A percentile compares a stretch with the other conserved stretches of the same genome.
These are phyloP conservation scores for Nemopilema nomurai DNA, from an alignment of 30 jellyfish, hydroid and myxozoan genomes.

Conservation along the genomic window DNA sequence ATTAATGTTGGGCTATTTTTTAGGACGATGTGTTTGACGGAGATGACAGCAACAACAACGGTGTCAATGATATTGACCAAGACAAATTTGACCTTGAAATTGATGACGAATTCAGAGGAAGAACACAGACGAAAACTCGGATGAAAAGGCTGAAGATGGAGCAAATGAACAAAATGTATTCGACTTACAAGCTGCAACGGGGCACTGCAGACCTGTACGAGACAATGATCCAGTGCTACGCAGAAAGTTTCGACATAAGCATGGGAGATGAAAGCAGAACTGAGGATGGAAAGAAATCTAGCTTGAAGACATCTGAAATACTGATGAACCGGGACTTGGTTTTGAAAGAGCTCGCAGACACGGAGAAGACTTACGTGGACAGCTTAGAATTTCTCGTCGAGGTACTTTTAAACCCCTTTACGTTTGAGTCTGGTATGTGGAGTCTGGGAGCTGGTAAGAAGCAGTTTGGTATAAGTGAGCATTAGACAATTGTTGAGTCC, in stretches of 20 bases:
- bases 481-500: too few relatives aligned
- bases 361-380: conserved; percentile 76
- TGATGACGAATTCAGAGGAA: conserved; percentile 12
- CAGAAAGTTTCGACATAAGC: conserved; percentile 60
- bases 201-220: conserved; percentile 83
- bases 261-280: conserved; percentile 13
- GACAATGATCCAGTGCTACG: conserved; percentile 76
- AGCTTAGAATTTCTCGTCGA: conserved; percentile 58
- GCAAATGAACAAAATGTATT: conserved; percentile 66
- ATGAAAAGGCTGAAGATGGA: conserved; percentile 73
- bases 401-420: conserved; percentile 15
- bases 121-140: conserved; percentile 55
- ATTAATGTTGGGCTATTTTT: not conserved
- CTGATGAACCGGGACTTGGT: conserved; percentile 82
- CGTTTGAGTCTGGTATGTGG: too few relatives aligned
- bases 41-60: not conserved
- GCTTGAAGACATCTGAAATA: conserved; percentile 52
- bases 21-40: conserved; percentile 41
- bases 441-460: too few relatives aligned
- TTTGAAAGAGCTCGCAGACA: conserved; percentile 80
- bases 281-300: conserved; percentile 19
- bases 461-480: too few relatives aligned
- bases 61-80: not conserved
- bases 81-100: not conserved
- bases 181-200: conserved; percentile 53